Percentiles rank a stretch among this genome's conserved stretches.
Evolutionary conservation across 2,888 invertebrate species (phyloP).

Genomic region (Hyles lineata): DNA sequence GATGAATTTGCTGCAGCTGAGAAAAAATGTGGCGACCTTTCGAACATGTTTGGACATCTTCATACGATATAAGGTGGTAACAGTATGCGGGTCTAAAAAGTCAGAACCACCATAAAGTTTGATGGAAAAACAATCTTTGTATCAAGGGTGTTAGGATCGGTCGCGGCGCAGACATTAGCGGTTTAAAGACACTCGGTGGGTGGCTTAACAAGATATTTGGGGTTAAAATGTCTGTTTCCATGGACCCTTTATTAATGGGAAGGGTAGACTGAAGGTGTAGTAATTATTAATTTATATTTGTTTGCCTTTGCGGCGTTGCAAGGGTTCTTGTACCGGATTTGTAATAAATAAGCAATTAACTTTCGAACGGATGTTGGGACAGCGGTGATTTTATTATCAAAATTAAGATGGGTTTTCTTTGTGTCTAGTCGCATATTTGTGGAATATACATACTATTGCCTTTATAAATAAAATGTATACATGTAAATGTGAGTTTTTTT

Average conservation of each 20-base stretch:
- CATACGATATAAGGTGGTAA: slow-evolving; percentile 78
- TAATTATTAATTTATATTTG: slow-evolving; percentile 83
- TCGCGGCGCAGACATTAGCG: slow-evolving; percentile 47
- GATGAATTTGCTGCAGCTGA: slow-evolving; percentile 37
- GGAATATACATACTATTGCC: too few species aligned
- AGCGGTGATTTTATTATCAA: background rate
- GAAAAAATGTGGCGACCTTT: slow-evolving; percentile 44
- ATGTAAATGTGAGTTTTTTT: too few species aligned
- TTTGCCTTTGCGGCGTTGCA: slow-evolving; percentile 62
- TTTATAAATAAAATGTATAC: too few species aligned
- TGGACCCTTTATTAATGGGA: slow-evolving; percentile 78
- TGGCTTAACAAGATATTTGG: slow-evolving; percentile 82
- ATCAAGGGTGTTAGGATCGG: slow-evolving; percentile 33
- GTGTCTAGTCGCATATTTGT: background rate
- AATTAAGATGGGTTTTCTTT: background rate
- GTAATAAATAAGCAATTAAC: slow-evolving; percentile 50
- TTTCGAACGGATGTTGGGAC: slow-evolving; percentile 30
- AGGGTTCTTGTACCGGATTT: slow-evolving; percentile 52
- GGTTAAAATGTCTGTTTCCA: slow-evolving; percentile 81
- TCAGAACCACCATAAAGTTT: slow-evolving; percentile 59
- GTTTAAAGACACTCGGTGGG: slow-evolving; percentile 68
- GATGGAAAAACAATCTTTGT: slow-evolving; percentile 47
- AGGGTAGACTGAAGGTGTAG: slow-evolving; percentile 78
- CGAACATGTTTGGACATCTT: slow-evolving; percentile 55
- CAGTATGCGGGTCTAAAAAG: slow-evolving; percentile 69